A percentile compares a stretch with the other conserved stretches of the same genome.
These are phyloP conservation scores for Drosophila rellima DNA, from an alignment of 2,888 invertebrate species.

Conservation along the genomic window DNA sequence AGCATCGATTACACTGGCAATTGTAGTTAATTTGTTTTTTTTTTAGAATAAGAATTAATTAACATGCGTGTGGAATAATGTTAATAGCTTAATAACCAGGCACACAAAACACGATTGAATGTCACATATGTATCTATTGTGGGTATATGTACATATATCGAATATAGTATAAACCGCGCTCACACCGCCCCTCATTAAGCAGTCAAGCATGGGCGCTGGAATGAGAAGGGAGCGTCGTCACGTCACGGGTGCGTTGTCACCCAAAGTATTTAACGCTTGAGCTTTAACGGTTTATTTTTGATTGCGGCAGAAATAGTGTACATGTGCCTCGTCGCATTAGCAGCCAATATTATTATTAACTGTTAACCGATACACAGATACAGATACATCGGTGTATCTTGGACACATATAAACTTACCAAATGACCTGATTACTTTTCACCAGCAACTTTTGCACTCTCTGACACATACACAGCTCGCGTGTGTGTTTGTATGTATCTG, in stretches of 20 bases:
- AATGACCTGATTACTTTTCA: conserved; percentile 47
- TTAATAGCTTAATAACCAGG: conserved; percentile 36
- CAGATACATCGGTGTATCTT: conserved; percentile 7
- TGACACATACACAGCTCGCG: conserved; percentile 3
- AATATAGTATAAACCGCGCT: conserved; percentile 6
- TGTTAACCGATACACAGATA: conserved; percentile 30
- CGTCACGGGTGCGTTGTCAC: conserved; percentile 58
- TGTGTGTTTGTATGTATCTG: conserved; percentile 1
- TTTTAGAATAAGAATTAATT: conserved; percentile 37
- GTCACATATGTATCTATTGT: conserved; percentile 1
- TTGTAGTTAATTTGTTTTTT: conserved; percentile 34
- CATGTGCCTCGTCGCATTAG: conserved; percentile 44
- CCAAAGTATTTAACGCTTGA: conserved; percentile 55
- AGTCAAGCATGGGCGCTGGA: conserved; percentile 18
- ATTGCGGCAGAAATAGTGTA: conserved; percentile 51
- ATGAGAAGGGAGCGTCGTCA: conserved; percentile 41
- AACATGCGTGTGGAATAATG: conserved; percentile 14
- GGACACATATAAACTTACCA: conserved; percentile 32
- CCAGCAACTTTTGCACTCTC: conserved; percentile 14
- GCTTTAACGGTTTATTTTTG: conserved; percentile 70
- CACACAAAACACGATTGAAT: conserved; percentile 13
- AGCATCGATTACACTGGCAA: conserved; percentile 40
- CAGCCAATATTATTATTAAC: conserved; percentile 52
- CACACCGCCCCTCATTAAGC: conserved; percentile 29
- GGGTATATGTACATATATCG: not conserved